A percentile compares a stretch with the other conserved stretches of the same genome.
phyloP scores from a whole-genome alignment of 2,113 vertebrate species.

The Lathamus discolor region DNA sequence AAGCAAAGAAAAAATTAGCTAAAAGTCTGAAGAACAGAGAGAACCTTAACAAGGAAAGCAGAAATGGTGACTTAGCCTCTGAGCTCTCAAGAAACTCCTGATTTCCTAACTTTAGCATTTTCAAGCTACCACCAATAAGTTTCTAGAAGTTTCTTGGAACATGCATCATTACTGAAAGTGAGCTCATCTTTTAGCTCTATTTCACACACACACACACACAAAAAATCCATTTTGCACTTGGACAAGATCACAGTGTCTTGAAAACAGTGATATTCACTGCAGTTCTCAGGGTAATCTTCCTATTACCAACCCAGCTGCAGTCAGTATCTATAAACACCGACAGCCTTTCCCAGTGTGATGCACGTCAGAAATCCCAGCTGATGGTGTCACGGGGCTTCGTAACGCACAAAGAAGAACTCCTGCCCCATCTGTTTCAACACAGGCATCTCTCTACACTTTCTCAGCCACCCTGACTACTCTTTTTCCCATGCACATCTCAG shows the following conservation, averaged over 20 bases:
- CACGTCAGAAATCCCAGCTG: background rate
- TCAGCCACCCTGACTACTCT: background rate
- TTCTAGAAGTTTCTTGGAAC: slow-evolving; percentile 1
- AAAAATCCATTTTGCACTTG: background rate
- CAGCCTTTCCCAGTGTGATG: background rate
- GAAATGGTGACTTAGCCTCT: background rate
- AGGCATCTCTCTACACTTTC: background rate
- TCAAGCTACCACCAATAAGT: background rate
- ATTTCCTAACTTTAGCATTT: background rate
- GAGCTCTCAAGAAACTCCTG: background rate
- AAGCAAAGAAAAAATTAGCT: background rate
- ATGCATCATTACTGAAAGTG: background rate
- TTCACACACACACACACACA: background rate
- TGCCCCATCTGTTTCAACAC: background rate
- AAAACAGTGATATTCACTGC: background rate
- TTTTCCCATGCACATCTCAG: slow-evolving; percentile 20
- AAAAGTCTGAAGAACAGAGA: background rate
- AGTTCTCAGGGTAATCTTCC: background rate
- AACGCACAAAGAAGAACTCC: background rate
- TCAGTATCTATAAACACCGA: background rate
- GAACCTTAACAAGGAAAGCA: background rate
- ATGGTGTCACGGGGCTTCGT: background rate
- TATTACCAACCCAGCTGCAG: background rate
- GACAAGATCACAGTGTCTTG: background rate
- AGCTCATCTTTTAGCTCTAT: background rate